A percentile compares a stretch with the other conserved stretches of the same genome.
phyloP scores from a whole-genome alignment of 1,140 invertebrate species.

The Asbolus verrucosus region DNA sequence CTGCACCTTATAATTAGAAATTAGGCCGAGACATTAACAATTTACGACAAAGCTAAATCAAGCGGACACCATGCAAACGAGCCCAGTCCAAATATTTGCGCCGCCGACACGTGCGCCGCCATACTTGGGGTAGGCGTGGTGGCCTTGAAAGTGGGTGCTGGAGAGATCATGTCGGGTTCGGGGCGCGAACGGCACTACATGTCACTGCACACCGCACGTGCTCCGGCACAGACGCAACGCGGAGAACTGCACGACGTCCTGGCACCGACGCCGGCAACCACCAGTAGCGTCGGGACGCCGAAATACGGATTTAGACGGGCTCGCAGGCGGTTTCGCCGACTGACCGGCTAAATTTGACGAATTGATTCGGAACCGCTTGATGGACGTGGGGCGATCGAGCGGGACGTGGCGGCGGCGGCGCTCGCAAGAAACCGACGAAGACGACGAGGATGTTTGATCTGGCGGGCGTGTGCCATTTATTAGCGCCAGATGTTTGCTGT shows the following conservation, averaged over 20 bases:
- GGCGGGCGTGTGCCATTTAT: too few species aligned
- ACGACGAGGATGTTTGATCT: too few species aligned
- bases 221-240: conserved; percentile 36
- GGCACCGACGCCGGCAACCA: conserved; percentile 56
- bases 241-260: conserved; percentile 47
- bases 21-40: too few species aligned
- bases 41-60: too few species aligned
- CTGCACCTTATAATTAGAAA: too few species aligned
- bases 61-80: too few species aligned
- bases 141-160: conserved; percentile 81
- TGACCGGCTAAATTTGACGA: conserved; percentile 58
- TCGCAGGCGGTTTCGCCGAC: conserved; percentile 42
- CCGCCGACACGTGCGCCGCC: neutral
- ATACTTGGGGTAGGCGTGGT: conserved; percentile 80
- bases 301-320: conserved; percentile 55
- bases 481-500: too few species aligned
- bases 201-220: conserved; percentile 56
- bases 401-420: too few species aligned
- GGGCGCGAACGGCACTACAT: conserved; percentile 60
- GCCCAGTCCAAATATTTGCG: neutral
- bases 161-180: conserved; percentile 53
- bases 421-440: too few species aligned
- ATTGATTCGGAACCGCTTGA: conserved; percentile 18
- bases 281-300: conserved; percentile 58
- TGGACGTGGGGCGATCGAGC: conserved; percentile 10